phyloP scores from a whole-genome alignment of 2,797 vertebrate genomes.

The Crenichthys baileyi region DNA sequence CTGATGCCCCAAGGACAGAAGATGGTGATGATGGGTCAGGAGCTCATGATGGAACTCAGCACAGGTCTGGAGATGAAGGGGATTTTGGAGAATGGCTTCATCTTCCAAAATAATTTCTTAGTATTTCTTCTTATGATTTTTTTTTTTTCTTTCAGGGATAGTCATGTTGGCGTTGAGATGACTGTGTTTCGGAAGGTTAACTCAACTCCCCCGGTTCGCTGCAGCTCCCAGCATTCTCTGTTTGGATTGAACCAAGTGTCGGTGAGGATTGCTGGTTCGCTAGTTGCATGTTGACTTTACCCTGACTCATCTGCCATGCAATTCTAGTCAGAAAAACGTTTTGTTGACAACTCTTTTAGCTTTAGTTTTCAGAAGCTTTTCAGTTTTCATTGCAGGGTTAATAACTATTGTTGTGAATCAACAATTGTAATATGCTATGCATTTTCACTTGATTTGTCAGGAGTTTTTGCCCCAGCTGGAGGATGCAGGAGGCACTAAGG shows the following conservation, averaged over 20 bases:
- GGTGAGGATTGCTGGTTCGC: constrained; percentile 76
- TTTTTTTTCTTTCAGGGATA: constrained; percentile 80
- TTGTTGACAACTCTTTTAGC: neutral
- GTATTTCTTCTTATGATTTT: neutral
- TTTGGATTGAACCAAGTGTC: constrained; percentile 93
- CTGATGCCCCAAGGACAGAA: constrained; percentile 80
- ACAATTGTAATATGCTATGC: neutral
- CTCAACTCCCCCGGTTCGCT: constrained; percentile 91
- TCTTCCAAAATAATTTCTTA: neutral
- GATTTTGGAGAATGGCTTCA: neutral
- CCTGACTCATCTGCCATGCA: neutral
- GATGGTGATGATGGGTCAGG: constrained; percentile 84
- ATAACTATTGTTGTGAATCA: neutral
- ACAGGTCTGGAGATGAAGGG: constrained; percentile 71
- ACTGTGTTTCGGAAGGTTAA: constrained; percentile 92
- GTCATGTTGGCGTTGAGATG: constrained; percentile 90
- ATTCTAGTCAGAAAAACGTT: neutral
- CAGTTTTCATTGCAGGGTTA: neutral
- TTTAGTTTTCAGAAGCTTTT: neutral
- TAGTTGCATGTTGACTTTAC: neutral
- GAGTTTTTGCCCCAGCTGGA: constrained; percentile 90
- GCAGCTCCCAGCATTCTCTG: constrained; percentile 92
- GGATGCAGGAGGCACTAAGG: constrained; percentile 82
- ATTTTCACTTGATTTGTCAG: constrained; percentile 59
- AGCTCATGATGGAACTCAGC: constrained; percentile 77